A percentile compares a stretch with the other conserved stretches of the same genome.
Evolutionary conservation across 2,113 vertebrate species (phyloP).

Genomic region (Hippoglossus stenolepis): DNA sequence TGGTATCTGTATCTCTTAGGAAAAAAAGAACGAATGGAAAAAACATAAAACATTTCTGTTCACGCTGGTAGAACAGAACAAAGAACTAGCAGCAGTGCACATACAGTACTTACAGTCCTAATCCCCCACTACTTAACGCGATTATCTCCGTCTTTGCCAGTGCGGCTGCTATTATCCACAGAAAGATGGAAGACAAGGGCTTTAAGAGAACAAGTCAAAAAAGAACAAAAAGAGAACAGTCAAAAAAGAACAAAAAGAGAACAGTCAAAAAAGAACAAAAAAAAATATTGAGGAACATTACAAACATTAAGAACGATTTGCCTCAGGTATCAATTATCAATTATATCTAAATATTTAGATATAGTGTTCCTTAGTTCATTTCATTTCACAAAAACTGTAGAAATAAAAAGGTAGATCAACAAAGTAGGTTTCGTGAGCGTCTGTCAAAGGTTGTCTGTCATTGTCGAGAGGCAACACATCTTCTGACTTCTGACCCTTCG

Average conservation of each 20-base stretch:
- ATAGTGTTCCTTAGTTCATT: background rate
- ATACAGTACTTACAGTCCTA: conserved; percentile 15
- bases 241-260: background rate
- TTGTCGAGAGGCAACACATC: background rate
- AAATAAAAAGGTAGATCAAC: background rate
- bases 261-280: background rate
- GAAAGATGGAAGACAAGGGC: background rate
- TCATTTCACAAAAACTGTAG: background rate
- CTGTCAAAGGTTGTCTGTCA: conserved; percentile 5
- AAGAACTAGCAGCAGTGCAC: conserved; percentile 10
- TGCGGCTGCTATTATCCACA: conserved; percentile 14
- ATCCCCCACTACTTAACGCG: conserved; percentile 25
- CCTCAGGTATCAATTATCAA: background rate
- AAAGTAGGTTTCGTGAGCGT: background rate
- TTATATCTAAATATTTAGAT: background rate
- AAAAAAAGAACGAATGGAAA: background rate
- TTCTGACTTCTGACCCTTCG: conserved; percentile 13
- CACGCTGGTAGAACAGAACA: conserved; percentile 14
- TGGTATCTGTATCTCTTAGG: background rate
- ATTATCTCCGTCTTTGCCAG: conserved; percentile 29
- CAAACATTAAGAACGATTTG: background rate
- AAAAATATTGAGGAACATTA: background rate
- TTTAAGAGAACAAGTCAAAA: background rate
- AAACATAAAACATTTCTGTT: background rate
- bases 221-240: background rate